These are phyloP conservation scores for Geodia barretti DNA, from an alignment of 37 sponge, comb jelly and placozoan species.

Conservation along the genomic window DNA sequence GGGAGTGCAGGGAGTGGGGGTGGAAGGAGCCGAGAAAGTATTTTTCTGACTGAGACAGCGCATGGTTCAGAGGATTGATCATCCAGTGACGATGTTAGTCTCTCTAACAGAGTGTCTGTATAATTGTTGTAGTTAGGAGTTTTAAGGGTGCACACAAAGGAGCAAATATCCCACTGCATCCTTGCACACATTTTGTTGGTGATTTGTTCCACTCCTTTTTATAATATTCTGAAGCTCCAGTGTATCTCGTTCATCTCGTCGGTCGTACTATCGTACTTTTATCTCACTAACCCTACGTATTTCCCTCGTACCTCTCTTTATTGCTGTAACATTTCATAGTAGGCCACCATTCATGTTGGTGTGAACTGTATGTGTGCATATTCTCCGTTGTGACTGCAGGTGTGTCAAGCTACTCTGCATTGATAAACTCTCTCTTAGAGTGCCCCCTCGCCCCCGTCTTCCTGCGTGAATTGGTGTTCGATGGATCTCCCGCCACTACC, in stretches of 20 bases:
- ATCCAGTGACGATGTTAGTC: neutral
- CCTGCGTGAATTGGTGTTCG: neutral
- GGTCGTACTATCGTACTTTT: too few relatives aligned
- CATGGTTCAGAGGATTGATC: neutral
- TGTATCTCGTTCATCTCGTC: too few relatives aligned
- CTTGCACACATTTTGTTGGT: too few relatives aligned
- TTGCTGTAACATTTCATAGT: too few relatives aligned
- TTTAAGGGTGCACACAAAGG: too few relatives aligned
- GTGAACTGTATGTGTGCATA: neutral
- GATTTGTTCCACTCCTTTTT: neutral
- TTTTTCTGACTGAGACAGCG: neutral
- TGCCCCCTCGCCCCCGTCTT: conserved; percentile 19
- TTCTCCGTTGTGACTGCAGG: conserved; percentile 16
- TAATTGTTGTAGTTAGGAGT: too few relatives aligned
- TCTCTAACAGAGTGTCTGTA: too few relatives aligned
- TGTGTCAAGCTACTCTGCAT: conserved; percentile 53
- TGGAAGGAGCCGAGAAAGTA: too few relatives aligned
- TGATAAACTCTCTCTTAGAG: conserved; percentile 38
- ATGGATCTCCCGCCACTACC: neutral
- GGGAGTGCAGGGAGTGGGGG: neutral
- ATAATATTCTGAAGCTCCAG: neutral
- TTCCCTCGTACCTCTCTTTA: too few relatives aligned
- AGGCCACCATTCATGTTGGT: neutral
- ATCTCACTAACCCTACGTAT: too few relatives aligned
- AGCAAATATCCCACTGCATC: too few relatives aligned